Percentiles rank a stretch among this genome's conserved stretches.
Conservation (phyloP, 1,140 invertebrate species). For the Leptinotarsa undecemlineata region DNA sequence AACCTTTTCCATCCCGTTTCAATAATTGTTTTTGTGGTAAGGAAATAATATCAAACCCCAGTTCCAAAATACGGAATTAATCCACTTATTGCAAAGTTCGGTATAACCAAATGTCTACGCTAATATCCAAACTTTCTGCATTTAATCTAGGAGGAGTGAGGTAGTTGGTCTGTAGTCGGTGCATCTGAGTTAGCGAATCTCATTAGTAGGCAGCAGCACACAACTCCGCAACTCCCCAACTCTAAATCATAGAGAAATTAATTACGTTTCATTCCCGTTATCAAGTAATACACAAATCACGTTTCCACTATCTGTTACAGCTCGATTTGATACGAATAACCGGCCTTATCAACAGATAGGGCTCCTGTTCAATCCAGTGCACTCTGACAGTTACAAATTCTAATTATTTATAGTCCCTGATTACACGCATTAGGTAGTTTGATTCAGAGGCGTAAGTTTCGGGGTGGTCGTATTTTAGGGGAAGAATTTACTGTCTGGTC, state of each 20-base stretch:
- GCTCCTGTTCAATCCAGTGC: slow-evolving; percentile 19
- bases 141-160: slow-evolving; percentile 27
- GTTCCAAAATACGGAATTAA: slow-evolving; percentile 9
- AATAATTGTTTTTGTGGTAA: too few relatives aligned
- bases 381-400: slow-evolving; percentile 40
- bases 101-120: slow-evolving; percentile 33
- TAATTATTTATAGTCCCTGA: slow-evolving; percentile 38
- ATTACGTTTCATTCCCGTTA: slow-evolving; percentile 49
- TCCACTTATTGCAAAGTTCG: slow-evolving; percentile 28
- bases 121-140: slow-evolving; percentile 37
- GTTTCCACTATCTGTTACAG: slow-evolving; percentile 42
- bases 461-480: slow-evolving; percentile 16
- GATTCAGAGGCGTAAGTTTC: neutral
- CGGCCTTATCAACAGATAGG: slow-evolving; percentile 26
- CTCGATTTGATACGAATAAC: slow-evolving; percentile 49
- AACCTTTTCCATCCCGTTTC: too few relatives aligned
- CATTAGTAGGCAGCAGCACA: slow-evolving; percentile 45
- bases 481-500: neutral
- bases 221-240: slow-evolving; percentile 19
- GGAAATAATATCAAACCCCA: neutral
- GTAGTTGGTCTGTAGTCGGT: slow-evolving; percentile 24
- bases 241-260: slow-evolving; percentile 48
- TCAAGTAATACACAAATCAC: slow-evolving; percentile 52
- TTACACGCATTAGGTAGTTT: slow-evolving; percentile 28
- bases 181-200: slow-evolving; percentile 37